Conservation (phyloP, 1,140 invertebrate genomes). For the Pogonomyrmex barbatus region DNA sequence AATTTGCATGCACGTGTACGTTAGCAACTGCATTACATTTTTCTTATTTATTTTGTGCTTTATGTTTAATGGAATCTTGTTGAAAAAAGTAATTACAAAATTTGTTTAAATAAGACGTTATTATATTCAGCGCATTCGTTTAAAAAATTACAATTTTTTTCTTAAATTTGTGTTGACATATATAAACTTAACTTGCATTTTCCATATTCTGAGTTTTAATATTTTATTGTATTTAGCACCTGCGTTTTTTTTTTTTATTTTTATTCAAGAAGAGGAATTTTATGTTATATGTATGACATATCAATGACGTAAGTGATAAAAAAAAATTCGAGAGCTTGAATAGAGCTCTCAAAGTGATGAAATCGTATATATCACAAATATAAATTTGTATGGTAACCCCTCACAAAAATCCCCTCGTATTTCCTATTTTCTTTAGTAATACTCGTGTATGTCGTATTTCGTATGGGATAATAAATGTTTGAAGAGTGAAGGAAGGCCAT, state of each 20-base stretch:
- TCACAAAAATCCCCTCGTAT: not conserved
- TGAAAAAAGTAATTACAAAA: not conserved
- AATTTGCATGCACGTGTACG: not conserved
- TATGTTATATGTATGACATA: not conserved
- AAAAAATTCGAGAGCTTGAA: not conserved
- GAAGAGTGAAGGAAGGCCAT: slow-evolving; percentile 6
- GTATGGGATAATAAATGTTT: slow-evolving; percentile 34
- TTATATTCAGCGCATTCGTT: not conserved
- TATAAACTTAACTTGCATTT: not conserved
- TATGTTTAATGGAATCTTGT: not conserved
- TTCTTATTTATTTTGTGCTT: not conserved
- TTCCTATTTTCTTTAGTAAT: slow-evolving; percentile 5
- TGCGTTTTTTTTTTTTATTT: not conserved
- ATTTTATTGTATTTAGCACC: not conserved
- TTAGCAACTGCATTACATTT: not conserved
- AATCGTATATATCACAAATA: not conserved
- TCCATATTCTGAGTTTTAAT: not conserved
- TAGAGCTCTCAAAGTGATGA: not conserved
- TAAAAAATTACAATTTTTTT: not conserved
- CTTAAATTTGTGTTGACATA: not conserved
- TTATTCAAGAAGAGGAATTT: not conserved
- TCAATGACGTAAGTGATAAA: not conserved
- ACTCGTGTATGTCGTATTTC: slow-evolving; percentile 34
- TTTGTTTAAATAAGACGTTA: not conserved
- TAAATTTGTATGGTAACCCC: slow-evolving; percentile 13